Evolutionary conservation across 2,797 vertebrate genomes (phyloP).

Genomic region (Sebastes flavidus): DNA sequence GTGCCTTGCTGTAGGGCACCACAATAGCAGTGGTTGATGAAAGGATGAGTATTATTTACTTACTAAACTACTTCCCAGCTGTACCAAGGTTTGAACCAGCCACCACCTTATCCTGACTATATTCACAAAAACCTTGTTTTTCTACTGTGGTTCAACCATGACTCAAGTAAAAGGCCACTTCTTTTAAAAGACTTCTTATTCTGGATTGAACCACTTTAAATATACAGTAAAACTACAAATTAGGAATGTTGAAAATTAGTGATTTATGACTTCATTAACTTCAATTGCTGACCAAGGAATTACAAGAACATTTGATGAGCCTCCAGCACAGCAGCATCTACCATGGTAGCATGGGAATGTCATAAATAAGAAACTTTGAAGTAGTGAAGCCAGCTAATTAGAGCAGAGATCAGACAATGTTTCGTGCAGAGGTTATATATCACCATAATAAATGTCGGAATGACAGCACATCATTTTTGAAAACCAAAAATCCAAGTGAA

Average conservation of each 20-base stretch:
- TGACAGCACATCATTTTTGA: not conserved
- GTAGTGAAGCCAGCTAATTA: slow-evolving; percentile 9
- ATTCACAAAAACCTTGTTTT: not conserved
- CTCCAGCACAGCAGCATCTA: not conserved
- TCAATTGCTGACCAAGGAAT: slow-evolving; percentile 2
- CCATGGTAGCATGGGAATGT: not conserved
- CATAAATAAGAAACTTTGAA: slow-evolving; percentile 16
- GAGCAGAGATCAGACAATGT: slow-evolving; percentile 22
- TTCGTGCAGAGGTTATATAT: not conserved
- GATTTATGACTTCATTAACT: slow-evolving; percentile 16
- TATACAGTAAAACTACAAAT: not conserved
- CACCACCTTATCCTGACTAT: not conserved
- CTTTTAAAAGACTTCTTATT: not conserved
- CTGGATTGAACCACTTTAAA: not conserved
- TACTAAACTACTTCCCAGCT: not conserved
- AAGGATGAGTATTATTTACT: not conserved
- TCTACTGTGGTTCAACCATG: slow-evolving; percentile 6
- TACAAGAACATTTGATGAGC: not conserved
- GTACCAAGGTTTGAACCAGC: not conserved
- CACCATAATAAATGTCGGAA: not conserved
- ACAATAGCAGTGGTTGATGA: not conserved
- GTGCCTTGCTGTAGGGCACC: not conserved
- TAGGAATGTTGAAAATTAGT: not conserved
- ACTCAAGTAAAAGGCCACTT: not conserved
- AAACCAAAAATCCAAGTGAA: not conserved